phyloP scores from a whole-genome alignment of 2,888 invertebrate species.

The Trileptium ribeirensis region DNA sequence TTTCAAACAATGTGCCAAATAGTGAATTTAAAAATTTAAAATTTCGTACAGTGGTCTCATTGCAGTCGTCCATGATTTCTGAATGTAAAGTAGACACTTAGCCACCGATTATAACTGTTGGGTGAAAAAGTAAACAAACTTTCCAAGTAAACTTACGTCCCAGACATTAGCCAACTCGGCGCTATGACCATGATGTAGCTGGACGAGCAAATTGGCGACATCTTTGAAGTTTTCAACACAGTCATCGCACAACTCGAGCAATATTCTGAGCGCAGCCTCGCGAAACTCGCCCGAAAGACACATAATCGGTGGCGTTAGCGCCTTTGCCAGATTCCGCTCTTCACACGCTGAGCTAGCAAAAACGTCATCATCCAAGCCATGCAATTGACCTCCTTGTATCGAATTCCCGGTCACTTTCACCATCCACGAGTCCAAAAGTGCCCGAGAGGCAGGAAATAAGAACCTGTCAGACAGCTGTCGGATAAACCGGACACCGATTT shows the following conservation, averaged over 20 bases:
- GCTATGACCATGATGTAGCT: slow-evolving; percentile 54
- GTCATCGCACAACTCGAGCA: slow-evolving; percentile 52
- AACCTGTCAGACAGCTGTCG: slow-evolving; percentile 52
- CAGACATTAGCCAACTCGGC: slow-evolving; percentile 54
- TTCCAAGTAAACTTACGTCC: slow-evolving; percentile 54
- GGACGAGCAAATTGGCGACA: slow-evolving; percentile 51
- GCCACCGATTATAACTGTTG: too few relatives aligned
- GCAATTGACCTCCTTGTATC: background rate
- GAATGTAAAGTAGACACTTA: too few relatives aligned
- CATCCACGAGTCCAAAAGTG: slow-evolving; percentile 42
- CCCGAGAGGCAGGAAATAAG: slow-evolving; percentile 55
- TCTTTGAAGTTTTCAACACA: slow-evolving; percentile 49
- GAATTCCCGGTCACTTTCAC: background rate
- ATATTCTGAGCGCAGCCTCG: slow-evolving; percentile 53
- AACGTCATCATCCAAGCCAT: slow-evolving; percentile 16
- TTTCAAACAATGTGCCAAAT: too few relatives aligned
- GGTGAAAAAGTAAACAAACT: too few relatives aligned
- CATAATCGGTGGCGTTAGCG: background rate
- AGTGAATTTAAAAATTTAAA: too few relatives aligned
- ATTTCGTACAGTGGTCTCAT: too few relatives aligned
- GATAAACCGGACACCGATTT: slow-evolving; percentile 12
- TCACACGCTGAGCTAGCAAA: slow-evolving; percentile 13
- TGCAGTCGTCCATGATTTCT: too few relatives aligned
- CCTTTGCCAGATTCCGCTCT: background rate
- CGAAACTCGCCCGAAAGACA: slow-evolving; percentile 49